Percentiles rank a stretch among this genome's conserved stretches.
Conservation (phyloP, 2,797 vertebrate species). For the Oryzias dopingdopingensis region DNA sequence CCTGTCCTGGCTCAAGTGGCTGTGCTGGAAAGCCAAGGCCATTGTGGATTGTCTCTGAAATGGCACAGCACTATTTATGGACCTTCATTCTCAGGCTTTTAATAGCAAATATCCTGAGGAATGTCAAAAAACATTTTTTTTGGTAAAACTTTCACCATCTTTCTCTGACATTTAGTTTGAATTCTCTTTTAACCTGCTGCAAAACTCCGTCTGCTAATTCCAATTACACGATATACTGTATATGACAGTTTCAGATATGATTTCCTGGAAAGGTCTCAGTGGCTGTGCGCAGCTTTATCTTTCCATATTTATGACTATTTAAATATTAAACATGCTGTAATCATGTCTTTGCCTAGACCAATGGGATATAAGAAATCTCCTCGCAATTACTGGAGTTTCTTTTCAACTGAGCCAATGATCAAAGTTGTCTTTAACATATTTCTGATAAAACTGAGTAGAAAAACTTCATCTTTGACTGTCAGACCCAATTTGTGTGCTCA, state of each 20-base stretch:
- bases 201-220: background rate
- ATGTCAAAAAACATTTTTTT: background rate
- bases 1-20: constrained; percentile 23
- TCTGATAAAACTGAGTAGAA: background rate
- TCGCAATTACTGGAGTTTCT: no score
- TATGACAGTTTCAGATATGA: no score
- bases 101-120: background rate
- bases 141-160: background rate
- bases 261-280: no score
- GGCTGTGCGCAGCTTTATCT: no score
- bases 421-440: constrained; percentile 5
- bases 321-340: background rate
- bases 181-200: background rate
- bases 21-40: constrained; percentile 8
- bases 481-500: no score
- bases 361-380: no score
- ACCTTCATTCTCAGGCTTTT: background rate
- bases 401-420: no score
- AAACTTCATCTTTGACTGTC: no score
- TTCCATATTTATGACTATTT: background rate
- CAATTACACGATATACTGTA: background rate
- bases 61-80: constrained; percentile 1
- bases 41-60: constrained; percentile 28
- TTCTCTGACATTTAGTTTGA: background rate
- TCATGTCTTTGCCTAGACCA: background rate